Conservation (phyloP, 1,140 invertebrate genomes). For the Condylostylus longicornis region DNA sequence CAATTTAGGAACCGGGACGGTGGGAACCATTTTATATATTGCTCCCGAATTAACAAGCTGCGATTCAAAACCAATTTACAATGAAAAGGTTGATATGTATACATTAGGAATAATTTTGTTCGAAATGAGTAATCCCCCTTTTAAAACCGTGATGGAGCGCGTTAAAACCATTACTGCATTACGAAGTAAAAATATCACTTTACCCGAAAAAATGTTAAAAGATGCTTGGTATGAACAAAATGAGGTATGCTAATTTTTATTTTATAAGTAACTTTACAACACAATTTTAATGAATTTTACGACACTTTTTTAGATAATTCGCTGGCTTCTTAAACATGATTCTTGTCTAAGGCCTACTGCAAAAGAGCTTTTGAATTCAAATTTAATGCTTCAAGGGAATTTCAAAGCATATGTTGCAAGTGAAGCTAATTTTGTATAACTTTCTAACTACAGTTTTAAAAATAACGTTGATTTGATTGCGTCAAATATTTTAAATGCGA, state of each 20-base stretch:
- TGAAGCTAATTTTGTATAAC: too few species aligned
- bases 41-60: conserved; percentile 70
- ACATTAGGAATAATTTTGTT: conserved; percentile 79
- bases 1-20: conserved; percentile 56
- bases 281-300: too few species aligned
- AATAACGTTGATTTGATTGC: too few species aligned
- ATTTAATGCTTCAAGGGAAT: conserved; percentile 51
- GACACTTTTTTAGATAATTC: too few species aligned
- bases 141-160: conserved; percentile 78
- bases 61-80: conserved; percentile 55
- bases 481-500: too few species aligned
- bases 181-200: conserved; percentile 45
- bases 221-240: conserved; percentile 27
- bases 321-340: conserved; percentile 76
- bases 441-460: too few species aligned
- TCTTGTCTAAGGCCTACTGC: conserved; percentile 65
- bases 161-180: conserved; percentile 57
- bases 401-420: conserved; percentile 70
- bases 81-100: conserved; percentile 86
- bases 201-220: conserved; percentile 37
- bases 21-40: conserved; percentile 87
- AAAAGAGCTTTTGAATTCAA: conserved; percentile 62
- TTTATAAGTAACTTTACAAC: too few species aligned
- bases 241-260: not conserved
- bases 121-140: conserved; percentile 80